Base-by-base conservation (phyloP, 2,888 invertebrate genomes). In the Morpho achilles region DNA sequence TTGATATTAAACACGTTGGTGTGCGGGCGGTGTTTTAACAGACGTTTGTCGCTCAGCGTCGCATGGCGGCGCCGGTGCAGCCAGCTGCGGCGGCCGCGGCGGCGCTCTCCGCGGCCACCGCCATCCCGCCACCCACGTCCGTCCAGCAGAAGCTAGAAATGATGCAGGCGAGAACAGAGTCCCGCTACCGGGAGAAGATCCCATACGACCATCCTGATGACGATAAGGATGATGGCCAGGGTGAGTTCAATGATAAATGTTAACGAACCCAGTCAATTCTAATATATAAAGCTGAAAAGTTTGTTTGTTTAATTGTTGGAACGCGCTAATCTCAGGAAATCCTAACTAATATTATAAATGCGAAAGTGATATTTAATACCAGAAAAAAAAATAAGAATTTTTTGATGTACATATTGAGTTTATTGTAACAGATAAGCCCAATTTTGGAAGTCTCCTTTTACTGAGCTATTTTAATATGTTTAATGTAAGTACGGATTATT, bases 31-130 rank as follows among this genome's bases (percentile, higher is more conserved):
- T 43, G 53, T 47, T 3, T 23, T 7, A 58, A 56, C 78, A 89
- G 89, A 84, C 88, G 73, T 89, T 88, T 65, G 88, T 88, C 76
- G 87, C 87, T 67, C 86, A 73, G 84, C 92, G 79, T 46, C 91
- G 82, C 71, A 89, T 88, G 72, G 76, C 87, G 67, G 88, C 88
- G 65, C 86, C 87, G 8, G 88, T 90, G 76, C 88, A 89, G 82
- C 89, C 88, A 1, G 89, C 89, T 45, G 89, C 89, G 57, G 89
- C 89, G 40, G 89, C 89, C 54, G 89, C 89, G 44, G 89, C 89
- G 40, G 89, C 89, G 70, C 82, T 90, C 66, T 88, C 88, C 41
- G 89, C 89, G 51, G 88, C 89, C 76, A 85, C 85, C 40, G 89
- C 89, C 77, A 87, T 90, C 79, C 89, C 89, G 69, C 80, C 85